Evolutionary conservation across 1,140 invertebrate species (phyloP), one percentile per base, ranked within the genome.

Genomic region (Dermatophagoides farinae): DNA sequence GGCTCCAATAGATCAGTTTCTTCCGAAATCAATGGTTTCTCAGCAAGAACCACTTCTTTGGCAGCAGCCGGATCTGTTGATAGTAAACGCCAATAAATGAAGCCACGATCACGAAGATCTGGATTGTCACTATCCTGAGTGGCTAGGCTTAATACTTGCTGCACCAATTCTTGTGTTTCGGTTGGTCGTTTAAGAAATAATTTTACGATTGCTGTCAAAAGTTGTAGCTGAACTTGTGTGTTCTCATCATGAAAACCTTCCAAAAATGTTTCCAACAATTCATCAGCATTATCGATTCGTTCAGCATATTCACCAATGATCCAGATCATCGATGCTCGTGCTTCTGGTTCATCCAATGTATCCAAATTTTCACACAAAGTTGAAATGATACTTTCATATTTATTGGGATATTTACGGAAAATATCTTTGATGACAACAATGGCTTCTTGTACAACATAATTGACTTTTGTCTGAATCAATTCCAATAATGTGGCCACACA

Each of bases 231-330:
- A 6, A 98, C 95, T 78, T 98, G 93, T 38, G 92, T 90, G 70
- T 98, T 98, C 71, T 99, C 96, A 77, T 98, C 96, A 65, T 96
- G 89, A 74, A 99, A 99, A n/a, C 93, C 93, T 76, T 99, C 95
- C 1, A 99, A 76, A 75, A 99, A 99, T 67, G 88, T 93, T 71
- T 98, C 95, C 5, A 99, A 74, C 14, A 99, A 76, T 71, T 99
- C 96, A 70, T 98, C 95, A 12, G 96, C 96, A 74, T 99, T 99
- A 72, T 99, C 96, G 67, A 99, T 99, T 65, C 96, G 80, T 70
- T 99, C 96, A 0, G 96, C 96, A 74, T 99, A 99, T 71, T 92
- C 86, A 65, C 93, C 96, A 72, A 99, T 97, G 64, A 99, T 99
- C 96, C 96, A 99, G 64, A 99, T 97, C 96, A 99, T 99, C 0